These are phyloP conservation scores for Agrilus cyanescens DNA, from an alignment of 2,888 invertebrate genomes.

Conservation along the genomic window DNA sequence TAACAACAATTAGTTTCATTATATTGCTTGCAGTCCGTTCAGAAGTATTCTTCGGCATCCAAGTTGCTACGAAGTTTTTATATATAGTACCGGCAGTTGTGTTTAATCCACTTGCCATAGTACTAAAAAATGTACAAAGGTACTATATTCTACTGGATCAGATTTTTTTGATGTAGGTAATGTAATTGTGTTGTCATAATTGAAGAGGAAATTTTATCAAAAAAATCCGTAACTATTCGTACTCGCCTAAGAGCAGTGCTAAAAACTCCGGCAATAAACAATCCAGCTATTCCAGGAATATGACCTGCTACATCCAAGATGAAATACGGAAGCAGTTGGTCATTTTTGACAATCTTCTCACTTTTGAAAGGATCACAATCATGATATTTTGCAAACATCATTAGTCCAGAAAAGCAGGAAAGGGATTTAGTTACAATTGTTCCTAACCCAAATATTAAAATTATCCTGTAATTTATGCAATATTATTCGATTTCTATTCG, in stretches of 20 bases:
- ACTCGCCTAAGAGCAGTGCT: conserved; percentile 52
- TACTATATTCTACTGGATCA: too few relatives aligned
- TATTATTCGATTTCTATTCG: background rate
- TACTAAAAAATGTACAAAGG: conserved; percentile 33
- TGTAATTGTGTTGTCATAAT: too few relatives aligned
- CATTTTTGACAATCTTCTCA: conserved; percentile 41
- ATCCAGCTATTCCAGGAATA: conserved; percentile 56
- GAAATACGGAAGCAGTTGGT: conserved; percentile 51
- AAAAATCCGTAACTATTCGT: background rate
- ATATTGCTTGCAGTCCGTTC: conserved; percentile 43
- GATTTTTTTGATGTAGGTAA: too few relatives aligned
- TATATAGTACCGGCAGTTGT: conserved; percentile 48
- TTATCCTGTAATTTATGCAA: conserved; percentile 8
- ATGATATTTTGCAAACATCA: conserved; percentile 49
- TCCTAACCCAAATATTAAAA: conserved; percentile 9
- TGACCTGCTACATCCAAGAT: conserved; percentile 51
- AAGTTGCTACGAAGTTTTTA: conserved; percentile 47
- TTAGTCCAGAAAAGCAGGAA: conserved; percentile 25
- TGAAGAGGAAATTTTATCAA: too few relatives aligned
- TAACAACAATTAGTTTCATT: conserved; percentile 41
- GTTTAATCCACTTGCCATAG: conserved; percentile 48
- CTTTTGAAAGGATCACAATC: conserved; percentile 50
- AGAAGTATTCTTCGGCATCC: conserved; percentile 37
- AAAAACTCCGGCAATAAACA: conserved; percentile 61
- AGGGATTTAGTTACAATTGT: conserved; percentile 10